Evolutionary conservation across 2,113 vertebrate species (phyloP), one percentile per base, ranked within the genome.

Genomic region (Spermophilus dauricus): DNA sequence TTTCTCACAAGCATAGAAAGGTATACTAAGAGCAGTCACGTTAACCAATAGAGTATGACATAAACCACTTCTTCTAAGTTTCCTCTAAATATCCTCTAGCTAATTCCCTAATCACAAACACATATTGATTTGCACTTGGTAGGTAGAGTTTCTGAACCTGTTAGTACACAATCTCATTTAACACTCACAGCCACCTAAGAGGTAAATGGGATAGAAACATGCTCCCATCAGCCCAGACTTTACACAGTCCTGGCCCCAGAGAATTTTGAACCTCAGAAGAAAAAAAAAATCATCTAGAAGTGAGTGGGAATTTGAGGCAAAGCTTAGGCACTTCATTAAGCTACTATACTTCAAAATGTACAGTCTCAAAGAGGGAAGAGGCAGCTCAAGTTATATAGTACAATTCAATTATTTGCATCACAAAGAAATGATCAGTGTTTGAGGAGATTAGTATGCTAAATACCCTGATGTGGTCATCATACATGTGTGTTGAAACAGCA

Each of bases 291-390:
- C 28, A 80, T 48, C 22, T 65, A 34, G 30, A 32, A 84, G 16
- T 39, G 28, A 75, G 4, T 81, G 45, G 58, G 16, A 92, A 73
- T 89, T n/a, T 72, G 28, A 92, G 69, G 63, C 13, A 37, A 13
- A 63, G 18, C 45, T 34, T 78, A 17, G 20, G 17, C 5, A 17
- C 45, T 93, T 75, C 65, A 58, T 80, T 89, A 86, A 28, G 18
- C 20, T 72, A 37, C 34, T 28, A 7, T 3, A 45, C 37, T 92
- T 75, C 63, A 34, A 91, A 96, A 56, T 69, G 56, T n/a, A 75
- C 18, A 53, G n/a, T 86, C 76, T 95, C 89, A 63, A 58, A 95
- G 63, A 83, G 51, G n/a, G 7, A 83, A 95, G 75, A 70, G 7
- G 28, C 39, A 48, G 18, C 70, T 87, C 24, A 95, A 81, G 94